Evolutionary conservation across 2,113 vertebrate genomes (phyloP).

Genomic region (Platichthys flesus): DNA sequence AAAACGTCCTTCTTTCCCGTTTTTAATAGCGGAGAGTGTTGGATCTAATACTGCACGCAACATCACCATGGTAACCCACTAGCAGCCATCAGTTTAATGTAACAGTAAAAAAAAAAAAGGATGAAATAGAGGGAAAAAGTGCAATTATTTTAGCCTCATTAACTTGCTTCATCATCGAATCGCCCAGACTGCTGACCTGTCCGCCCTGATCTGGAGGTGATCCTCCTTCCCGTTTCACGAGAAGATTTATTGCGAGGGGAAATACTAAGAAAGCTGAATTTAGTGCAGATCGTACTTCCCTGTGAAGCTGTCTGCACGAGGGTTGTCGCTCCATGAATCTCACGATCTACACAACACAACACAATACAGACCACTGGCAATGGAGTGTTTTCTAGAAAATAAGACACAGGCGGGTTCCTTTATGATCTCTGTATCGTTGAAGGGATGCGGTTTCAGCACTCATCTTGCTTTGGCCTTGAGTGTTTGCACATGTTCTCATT

Average conservation of each 20-base stretch:
- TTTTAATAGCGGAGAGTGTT: neutral
- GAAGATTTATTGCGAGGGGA: slow-evolving; percentile 22
- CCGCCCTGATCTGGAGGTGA: slow-evolving; percentile 10
- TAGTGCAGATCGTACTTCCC: slow-evolving; percentile 3
- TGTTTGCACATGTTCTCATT: neutral
- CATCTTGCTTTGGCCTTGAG: slow-evolving; percentile 30
- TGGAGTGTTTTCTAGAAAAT: slow-evolving; percentile 13
- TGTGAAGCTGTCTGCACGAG: neutral
- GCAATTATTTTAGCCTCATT: neutral
- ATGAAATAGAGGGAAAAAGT: neutral
- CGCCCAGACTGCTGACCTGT: neutral
- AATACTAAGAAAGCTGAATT: slow-evolving; percentile 25
- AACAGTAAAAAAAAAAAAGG: neutral
- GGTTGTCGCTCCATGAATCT: neutral
- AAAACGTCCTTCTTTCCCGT: neutral
- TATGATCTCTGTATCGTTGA: slow-evolving; percentile 11
- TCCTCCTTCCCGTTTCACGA: slow-evolving; percentile 30
- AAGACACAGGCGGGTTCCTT: slow-evolving; percentile 18
- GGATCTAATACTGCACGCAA: neutral
- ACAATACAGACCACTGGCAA: slow-evolving; percentile 14
- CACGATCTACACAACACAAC: neutral
- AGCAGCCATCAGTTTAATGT: neutral
- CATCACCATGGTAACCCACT: neutral
- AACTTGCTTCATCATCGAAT: slow-evolving; percentile 23
- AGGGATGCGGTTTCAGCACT: slow-evolving; percentile 21